A percentile compares a stretch with the other conserved stretches of the same genome.
phyloP scores from a whole-genome alignment of 2,888 invertebrate genomes.

The Macropis europaea region DNA sequence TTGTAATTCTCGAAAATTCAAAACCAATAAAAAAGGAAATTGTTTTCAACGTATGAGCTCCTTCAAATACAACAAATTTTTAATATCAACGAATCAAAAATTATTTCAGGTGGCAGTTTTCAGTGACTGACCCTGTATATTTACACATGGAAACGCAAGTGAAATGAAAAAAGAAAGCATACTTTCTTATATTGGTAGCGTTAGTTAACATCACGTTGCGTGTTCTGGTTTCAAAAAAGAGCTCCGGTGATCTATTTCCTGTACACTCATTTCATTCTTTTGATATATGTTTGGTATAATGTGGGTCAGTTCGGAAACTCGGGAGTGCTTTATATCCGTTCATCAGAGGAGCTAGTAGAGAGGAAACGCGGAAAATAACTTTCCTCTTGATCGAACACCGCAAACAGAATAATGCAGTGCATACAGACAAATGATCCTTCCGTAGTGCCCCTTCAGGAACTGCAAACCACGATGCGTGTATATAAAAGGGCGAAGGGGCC shows the following conservation, averaged over 20 bases:
- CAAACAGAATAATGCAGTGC: constrained; percentile 36
- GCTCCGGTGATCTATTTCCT: constrained; percentile 6
- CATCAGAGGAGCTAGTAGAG: neutral
- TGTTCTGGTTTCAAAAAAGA: neutral
- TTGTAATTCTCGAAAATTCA: no score
- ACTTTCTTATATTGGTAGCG: neutral
- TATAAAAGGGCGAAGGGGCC: no score
- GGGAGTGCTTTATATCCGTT: constrained; percentile 25
- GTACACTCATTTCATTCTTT: constrained; percentile 1
- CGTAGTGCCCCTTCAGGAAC: neutral
- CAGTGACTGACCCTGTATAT: no score
- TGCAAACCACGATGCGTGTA: neutral
- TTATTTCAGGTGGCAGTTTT: no score
- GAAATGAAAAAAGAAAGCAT: no score
- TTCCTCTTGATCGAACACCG: constrained; percentile 25
- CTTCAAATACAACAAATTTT: no score
- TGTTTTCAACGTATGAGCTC: no score
- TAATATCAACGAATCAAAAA: no score
- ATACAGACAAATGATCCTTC: constrained; percentile 40
- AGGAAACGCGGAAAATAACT: constrained; percentile 39
- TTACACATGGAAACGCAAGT: no score
- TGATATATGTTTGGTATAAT: constrained; percentile 19
- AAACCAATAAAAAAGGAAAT: no score
- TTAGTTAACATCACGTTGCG: neutral
- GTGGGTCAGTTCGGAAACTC: constrained; percentile 28